Conservation (phyloP, 2,797 vertebrate species). For the Muscicapa striata region DNA sequence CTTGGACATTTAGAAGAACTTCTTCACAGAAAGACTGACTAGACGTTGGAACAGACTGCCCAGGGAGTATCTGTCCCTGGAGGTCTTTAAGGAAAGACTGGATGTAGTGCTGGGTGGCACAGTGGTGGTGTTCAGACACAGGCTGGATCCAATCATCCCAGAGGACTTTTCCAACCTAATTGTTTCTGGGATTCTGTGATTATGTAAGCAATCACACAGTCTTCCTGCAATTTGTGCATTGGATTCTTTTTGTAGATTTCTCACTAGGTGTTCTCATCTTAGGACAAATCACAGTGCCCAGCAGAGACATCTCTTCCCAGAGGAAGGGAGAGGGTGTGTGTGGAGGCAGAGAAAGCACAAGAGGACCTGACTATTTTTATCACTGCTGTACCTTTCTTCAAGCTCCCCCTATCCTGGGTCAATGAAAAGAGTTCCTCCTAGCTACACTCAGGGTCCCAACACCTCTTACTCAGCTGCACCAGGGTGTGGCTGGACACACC, state of each 20-base stretch:
- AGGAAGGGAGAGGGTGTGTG: neutral
- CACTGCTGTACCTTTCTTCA: neutral
- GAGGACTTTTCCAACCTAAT: neutral
- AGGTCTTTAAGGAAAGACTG: neutral
- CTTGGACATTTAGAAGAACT: neutral
- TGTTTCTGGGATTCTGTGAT: neutral
- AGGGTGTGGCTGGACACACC: neutral
- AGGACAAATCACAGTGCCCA: neutral
- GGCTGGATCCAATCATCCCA: neutral
- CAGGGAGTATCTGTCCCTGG: neutral
- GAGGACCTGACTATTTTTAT: neutral
- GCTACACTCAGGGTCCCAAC: neutral
- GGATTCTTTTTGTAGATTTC: neutral
- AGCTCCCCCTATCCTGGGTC: neutral
- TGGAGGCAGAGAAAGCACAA: neutral
- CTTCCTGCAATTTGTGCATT: neutral
- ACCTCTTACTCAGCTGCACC: neutral
- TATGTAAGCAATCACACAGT: neutral
- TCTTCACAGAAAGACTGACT: neutral
- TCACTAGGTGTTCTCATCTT: neutral
- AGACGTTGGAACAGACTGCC: neutral
- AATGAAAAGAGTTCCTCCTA: neutral
- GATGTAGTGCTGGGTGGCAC: neutral
- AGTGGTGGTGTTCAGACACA: neutral
- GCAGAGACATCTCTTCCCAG: neutral